Evolutionary conservation across 2,888 invertebrate species (phyloP).

Genomic region (Thereva unica): DNA sequence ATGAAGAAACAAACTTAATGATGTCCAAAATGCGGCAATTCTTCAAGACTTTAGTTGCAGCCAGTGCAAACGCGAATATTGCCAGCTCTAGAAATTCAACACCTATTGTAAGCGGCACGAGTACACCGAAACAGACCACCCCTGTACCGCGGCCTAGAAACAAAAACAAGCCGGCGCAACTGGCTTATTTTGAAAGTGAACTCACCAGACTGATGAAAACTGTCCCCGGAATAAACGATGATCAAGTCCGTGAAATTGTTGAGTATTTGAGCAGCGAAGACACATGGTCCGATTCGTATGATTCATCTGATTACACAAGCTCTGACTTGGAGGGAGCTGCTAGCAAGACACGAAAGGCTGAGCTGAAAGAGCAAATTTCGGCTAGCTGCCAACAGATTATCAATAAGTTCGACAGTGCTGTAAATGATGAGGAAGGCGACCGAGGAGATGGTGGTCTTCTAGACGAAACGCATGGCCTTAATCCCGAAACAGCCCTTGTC

Average conservation of each 20-base stretch:
- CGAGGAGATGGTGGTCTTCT: conserved; percentile 60
- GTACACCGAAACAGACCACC: conserved; percentile 57
- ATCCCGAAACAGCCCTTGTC: conserved; percentile 81
- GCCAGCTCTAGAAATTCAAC: conserved; percentile 56
- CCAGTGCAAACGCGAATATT: conserved; percentile 59
- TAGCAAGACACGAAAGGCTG: conserved; percentile 65
- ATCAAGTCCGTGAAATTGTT: conserved; percentile 88
- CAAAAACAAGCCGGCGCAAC: conserved; percentile 79
- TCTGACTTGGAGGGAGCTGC: conserved; percentile 78
- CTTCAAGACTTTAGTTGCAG: conserved; percentile 87
- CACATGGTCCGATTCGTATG: conserved; percentile 92
- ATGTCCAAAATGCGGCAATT: conserved; percentile 94
- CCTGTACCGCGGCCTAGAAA: conserved; percentile 65
- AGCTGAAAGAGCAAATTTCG: conserved; percentile 81
- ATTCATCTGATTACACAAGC: conserved; percentile 89
- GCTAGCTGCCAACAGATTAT: conserved; percentile 88
- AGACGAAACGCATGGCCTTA: conserved; percentile 61
- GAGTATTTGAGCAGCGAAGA: conserved; percentile 91
- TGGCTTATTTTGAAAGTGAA: conserved; percentile 88
- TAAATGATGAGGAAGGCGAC: conserved; percentile 64
- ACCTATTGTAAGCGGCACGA: conserved; percentile 52
- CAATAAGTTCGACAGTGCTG: conserved; percentile 74
- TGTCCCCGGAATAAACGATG: conserved; percentile 87
- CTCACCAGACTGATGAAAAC: conserved; percentile 89
- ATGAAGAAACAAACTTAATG: conserved; percentile 92